Evolutionary conservation across 1,140 invertebrate genomes (phyloP), one percentile per base, ranked within the genome.

Genomic region (Aphaenogaster floridana): DNA sequence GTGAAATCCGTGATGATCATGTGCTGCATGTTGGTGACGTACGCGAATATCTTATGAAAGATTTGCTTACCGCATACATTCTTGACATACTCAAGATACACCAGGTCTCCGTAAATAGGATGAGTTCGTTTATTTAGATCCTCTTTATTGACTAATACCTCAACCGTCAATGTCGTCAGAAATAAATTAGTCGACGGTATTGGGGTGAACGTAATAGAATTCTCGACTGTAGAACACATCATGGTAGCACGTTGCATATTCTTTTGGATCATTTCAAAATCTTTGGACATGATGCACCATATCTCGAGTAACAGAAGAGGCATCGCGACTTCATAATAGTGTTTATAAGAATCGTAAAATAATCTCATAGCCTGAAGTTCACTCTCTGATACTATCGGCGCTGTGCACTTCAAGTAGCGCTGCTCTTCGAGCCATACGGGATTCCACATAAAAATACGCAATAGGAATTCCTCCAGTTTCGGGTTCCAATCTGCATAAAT

Each of bases 351-450:
- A 11, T 69, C 76, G 34, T 94, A 94, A 13, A 28, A 66, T 8
- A 88, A 88, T 17, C 86, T 69, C 68, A 92, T 64, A 3, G 64
- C 54, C 0, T 80, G 48, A 21, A 94, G 45, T 11, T 92, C 89
- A 0, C 79, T 72, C 0, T 59, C 3, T 0, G 77, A 50, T 3
- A 94, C 88, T 45, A 94, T 89, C 8, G 93, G 93, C 2, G 93
- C 88, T 4, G 64, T 42, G 0, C 1, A 34, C 9, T 91, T 90
- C 0, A 93, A 42, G 34, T 68, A 54, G 36, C 87, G 72, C 50
- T 94, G 94, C 52, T 94, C 93, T 36, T 93, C 88, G 3, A 94
- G 61, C 94, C 94, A 94, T 0, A 90, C 50, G 9, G 94, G 94
- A 81, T 93, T 92, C 94, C 94, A 94, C 4, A 15, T 11, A 45